Percentiles rank a stretch among this genome's conserved stretches.
These are phyloP conservation scores for Hypolimnas misippus DNA, from an alignment of 2,888 invertebrate species.

Conservation along the genomic window DNA sequence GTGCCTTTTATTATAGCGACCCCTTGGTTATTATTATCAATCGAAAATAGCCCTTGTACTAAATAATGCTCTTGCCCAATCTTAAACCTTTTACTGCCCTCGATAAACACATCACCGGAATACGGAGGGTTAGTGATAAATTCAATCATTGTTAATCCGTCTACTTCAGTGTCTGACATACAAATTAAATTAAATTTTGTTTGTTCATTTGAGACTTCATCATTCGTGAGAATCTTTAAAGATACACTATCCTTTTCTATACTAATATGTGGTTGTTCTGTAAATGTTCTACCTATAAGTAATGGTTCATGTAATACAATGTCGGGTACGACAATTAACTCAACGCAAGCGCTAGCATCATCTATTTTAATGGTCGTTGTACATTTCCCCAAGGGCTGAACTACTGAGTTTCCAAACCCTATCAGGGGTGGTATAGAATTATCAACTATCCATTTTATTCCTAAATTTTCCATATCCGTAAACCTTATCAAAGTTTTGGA, in stretches of 20 bases:
- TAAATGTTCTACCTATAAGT: conserved; percentile 4
- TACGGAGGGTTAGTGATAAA: not conserved
- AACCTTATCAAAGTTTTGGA: not conserved
- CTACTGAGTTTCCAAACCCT: conserved; percentile 13
- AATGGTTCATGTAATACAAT: not conserved
- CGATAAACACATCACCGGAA: conserved; percentile 1
- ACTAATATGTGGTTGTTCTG: conserved; percentile 10
- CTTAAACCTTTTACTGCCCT: conserved; percentile 7
- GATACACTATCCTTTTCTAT: not conserved
- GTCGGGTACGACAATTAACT: conserved; percentile 5
- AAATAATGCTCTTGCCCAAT: not conserved
- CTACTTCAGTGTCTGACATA: not conserved
- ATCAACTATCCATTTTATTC: not conserved
- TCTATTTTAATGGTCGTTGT: not conserved
- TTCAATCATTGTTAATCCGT: not conserved
- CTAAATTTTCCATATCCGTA: too few species aligned
- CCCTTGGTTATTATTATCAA: not conserved
- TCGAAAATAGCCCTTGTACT: conserved; percentile 4
- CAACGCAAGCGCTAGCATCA: not conserved
- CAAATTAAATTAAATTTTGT: not conserved
- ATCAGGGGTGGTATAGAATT: not conserved
- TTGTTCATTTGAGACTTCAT: not conserved
- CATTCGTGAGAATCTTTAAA: not conserved
- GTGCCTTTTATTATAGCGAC: not conserved
- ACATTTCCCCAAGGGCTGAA: conserved; percentile 9